A percentile compares a stretch with the other conserved stretches of the same genome.
Evolutionary conservation across 2,888 invertebrate genomes (phyloP).

Genomic region (Lasiommata megera): DNA sequence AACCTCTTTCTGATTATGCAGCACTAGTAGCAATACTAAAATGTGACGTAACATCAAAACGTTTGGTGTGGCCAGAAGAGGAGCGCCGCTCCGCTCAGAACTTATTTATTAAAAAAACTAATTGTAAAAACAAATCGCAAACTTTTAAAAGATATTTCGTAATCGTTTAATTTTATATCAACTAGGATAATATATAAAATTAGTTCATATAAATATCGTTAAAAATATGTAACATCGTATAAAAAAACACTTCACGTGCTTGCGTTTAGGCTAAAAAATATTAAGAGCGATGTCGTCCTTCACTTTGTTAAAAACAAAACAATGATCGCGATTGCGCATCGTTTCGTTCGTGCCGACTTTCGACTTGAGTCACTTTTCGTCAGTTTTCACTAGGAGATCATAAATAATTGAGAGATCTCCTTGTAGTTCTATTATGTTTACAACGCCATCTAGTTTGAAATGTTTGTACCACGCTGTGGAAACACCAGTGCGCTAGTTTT

Average conservation of each 20-base stretch:
- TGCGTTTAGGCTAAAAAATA: no score
- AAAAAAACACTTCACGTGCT: no score
- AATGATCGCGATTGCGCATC: constrained; percentile 5
- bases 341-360: constrained; percentile 16
- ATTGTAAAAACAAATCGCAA: no score
- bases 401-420: constrained; percentile 8
- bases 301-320: neutral
- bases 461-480: neutral
- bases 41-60: constrained; percentile 60
- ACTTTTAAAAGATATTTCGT: no score
- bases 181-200: no score
- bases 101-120: no score
- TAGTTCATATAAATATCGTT: no score
- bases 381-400: constrained; percentile 30
- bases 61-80: neutral
- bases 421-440: neutral
- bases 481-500: no score
- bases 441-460: neutral
- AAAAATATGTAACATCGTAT: no score
- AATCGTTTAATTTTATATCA: no score
- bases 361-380: constrained; percentile 29
- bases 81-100: no score
- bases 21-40: constrained; percentile 53
- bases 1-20: constrained; percentile 28
- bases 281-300: no score